Conservation (phyloP, 1,140 invertebrate species). For the Halictus rubicundus region DNA sequence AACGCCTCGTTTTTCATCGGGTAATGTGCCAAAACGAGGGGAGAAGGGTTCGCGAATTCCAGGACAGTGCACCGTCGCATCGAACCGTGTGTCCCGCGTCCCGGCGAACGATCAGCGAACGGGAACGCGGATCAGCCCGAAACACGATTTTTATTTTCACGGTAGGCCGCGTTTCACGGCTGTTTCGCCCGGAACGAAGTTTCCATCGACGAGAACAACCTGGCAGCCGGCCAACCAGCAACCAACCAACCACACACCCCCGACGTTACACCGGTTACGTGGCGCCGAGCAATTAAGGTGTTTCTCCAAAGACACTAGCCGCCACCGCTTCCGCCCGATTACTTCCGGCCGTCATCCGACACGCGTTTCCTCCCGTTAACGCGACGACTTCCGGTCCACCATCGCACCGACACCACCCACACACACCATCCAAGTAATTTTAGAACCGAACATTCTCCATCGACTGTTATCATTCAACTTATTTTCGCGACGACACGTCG, state of each 20-base stretch:
- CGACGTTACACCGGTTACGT: not conserved
- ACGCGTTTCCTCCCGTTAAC: too few species aligned
- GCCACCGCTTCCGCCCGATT: not conserved
- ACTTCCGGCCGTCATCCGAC: not conserved
- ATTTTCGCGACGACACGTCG: too few species aligned
- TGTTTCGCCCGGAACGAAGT: not conserved
- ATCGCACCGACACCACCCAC: too few species aligned
- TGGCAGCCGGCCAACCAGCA: not conserved
- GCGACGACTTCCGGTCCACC: too few species aligned
- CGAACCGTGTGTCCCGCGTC: not conserved
- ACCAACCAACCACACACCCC: too few species aligned
- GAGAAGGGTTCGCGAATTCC: not conserved
- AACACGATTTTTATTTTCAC: slow-evolving; percentile 15
- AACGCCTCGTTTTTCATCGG: not conserved
- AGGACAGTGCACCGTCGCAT: not conserved
- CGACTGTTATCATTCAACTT: too few species aligned
- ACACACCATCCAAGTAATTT: too few species aligned
- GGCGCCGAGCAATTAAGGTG: not conserved
- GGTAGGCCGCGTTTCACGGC: slow-evolving; percentile 4
- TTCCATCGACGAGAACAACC: not conserved
- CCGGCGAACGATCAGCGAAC: not conserved
- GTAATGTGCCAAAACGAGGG: not conserved
- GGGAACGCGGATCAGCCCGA: not conserved
- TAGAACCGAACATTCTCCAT: too few species aligned
- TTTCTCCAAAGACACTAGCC: not conserved